Percentiles rank a stretch among this genome's conserved stretches.
phyloP scores from a whole-genome alignment of 2,113 vertebrate genomes.

The Pipra filicauda region DNA sequence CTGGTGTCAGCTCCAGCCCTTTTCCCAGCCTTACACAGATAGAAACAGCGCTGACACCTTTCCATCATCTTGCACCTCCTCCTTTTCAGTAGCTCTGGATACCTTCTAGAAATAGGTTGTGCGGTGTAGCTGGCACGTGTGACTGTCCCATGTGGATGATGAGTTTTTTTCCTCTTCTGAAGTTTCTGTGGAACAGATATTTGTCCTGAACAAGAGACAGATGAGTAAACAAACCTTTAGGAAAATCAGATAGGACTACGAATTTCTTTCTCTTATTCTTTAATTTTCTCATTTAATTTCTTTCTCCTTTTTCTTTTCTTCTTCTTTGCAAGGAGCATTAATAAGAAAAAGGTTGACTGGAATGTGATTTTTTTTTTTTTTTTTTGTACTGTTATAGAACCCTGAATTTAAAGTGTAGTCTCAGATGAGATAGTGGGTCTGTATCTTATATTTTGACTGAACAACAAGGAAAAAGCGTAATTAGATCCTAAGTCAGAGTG shows the following conservation, averaged over 20 bases:
- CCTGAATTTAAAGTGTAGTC: background rate
- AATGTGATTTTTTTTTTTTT: background rate
- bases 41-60: accelerated
- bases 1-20: background rate
- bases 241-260: background rate
- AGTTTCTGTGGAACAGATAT: background rate
- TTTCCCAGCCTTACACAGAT: background rate
- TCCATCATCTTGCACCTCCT: background rate
- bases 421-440: background rate
- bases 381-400: accelerated
- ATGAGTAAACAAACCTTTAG: background rate
- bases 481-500: background rate
- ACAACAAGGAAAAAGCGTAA: background rate
- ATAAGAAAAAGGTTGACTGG: background rate
- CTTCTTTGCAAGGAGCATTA: background rate
- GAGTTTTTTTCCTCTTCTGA: background rate
- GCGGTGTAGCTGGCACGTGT: background rate
- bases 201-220: background rate
- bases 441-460: background rate
- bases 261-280: background rate
- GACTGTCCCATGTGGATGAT: accelerated
- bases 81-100: background rate
- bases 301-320: background rate
- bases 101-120: background rate
- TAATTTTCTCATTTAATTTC: background rate